Base-by-base conservation (phyloP, 2,888 invertebrate species). In the Callimorpha dominula region DNA sequence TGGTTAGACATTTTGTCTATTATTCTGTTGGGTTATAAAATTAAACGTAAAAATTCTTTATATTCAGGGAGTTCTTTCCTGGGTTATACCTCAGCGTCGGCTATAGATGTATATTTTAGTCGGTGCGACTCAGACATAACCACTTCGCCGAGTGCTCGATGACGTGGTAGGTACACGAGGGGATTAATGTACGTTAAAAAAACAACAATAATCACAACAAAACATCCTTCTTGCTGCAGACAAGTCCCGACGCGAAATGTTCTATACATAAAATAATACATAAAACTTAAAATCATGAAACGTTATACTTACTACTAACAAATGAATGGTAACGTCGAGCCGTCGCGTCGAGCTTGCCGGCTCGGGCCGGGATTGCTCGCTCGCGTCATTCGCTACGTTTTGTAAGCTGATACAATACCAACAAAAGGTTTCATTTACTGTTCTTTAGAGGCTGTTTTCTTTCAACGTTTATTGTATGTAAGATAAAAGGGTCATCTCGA, bases 401-500 rank as follows among this genome's bases (percentile, higher is more conserved):
- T n/a, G n/a, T 57, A 43, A 42, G 54, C 43, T 40, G 3, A 67
- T 20, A 57, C 67, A 68, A 68, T 54, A 54, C n/a, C 54, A 68
- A 68, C 54, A 68, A 68, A 68, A 57, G 54, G 43, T 57, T 54
- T 43, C 67, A 43, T 43, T 68, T 68, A 43, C 54, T 40, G 43
- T 68, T 42, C 43, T 54, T 57, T 12, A 42, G 43, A 57, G 43
- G 14, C 50, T 43, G 54, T 43, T 54, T 57, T 40, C 67, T 54
- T 20, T 3, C 43, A 54, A 42, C n/a, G 20, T 68, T 40, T 60
- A 14, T 31, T 60, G 31, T 31, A 31, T 31, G 31, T 31, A 20
- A 60, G 12, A 14, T 60, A 60, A 60, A 60, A 31, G 20, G 60
- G 31, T 31, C 60, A 60, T 60, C 14, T 31, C 31, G 12, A 60